Evolutionary conservation across 1,140 invertebrate genomes (phyloP).

Genomic region (Cotesia typhae): DNA sequence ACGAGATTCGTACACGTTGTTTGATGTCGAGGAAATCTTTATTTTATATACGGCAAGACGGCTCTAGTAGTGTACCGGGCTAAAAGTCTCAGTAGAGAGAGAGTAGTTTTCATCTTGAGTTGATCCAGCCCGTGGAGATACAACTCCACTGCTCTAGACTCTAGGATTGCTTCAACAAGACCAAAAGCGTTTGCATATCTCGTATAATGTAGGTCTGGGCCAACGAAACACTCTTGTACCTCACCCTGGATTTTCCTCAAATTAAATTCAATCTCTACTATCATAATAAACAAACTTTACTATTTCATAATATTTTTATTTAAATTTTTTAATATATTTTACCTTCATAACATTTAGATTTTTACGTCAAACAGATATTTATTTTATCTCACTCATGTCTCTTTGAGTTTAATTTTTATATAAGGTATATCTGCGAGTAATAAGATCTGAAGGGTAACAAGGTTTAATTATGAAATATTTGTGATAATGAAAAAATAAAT

Average conservation of each 20-base stretch:
- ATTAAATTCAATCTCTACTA: not conserved
- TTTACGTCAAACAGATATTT: no score
- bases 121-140: not conserved
- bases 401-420: no score
- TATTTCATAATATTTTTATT: not conserved
- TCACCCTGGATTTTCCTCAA: slow-evolving; percentile 9
- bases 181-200: slow-evolving; percentile 17
- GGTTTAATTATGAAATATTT: no score
- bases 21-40: slow-evolving; percentile 31
- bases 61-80: not conserved
- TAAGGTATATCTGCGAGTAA: no score
- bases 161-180: slow-evolving; percentile 13
- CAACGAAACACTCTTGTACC: no score
- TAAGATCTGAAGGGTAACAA: no score
- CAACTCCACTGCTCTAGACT: not conserved
- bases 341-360: no score
- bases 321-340: slow-evolving; percentile 5
- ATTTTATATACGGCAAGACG: slow-evolving; percentile 21
- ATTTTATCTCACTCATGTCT: no score
- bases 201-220: slow-evolving; percentile 8
- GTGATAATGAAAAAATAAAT: no score
- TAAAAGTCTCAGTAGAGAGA: not conserved
- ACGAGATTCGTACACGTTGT: slow-evolving; percentile 34
- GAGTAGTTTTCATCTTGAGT: slow-evolving; percentile 19
- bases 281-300: not conserved